Base-by-base conservation (phyloP, 2,888 invertebrate species). In the Dorcus hopei region DNA sequence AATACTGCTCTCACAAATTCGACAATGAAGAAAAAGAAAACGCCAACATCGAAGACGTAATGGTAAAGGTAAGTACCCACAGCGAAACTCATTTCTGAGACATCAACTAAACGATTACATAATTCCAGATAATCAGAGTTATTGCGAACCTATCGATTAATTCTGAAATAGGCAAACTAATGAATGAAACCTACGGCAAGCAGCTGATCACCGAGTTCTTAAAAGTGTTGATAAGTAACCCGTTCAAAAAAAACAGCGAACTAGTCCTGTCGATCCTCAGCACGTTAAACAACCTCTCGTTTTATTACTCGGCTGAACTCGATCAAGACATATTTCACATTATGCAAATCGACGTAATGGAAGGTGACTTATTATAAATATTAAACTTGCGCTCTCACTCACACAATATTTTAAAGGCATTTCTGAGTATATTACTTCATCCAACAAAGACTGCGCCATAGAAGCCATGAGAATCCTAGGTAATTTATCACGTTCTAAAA, bases 221-320 rank as follows among this genome's bases (percentile, higher is more conserved):
- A 14, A 79, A 78, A 72, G 77, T 79, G n/a, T 64, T 79, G 14
- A 78, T 79, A 38, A 78, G 79, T 59, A 79, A 79, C 66, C 78
- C 80, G 0, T 78, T 79, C 72, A 82, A 77, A 53, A 84, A 84
- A 65, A 83, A 85, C 65, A 88, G 89, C 68, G 93, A 93, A 74
- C 77, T 94, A 47, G 84, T 91, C 2, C 82, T 90, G 60, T 91
- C 92, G 4, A 86, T 89, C 9, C 79, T 93, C 48, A 91, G 91
- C 7, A 90, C 93, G 0, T 81, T 94, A 61, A 94, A 93, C 77
- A 94, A 94, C 77, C 80, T 94, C 54, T 91, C 93, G 2, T 94
- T 87, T 77, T 91, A 90, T 75, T 82, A 86, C 53, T 82, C 78
- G 7, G 76, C 78, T 26, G 79, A 80, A 55, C 68, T 75, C 47